phyloP scores from a whole-genome alignment of 1,140 invertebrate species.

The Meloidogyne exigua region DNA sequence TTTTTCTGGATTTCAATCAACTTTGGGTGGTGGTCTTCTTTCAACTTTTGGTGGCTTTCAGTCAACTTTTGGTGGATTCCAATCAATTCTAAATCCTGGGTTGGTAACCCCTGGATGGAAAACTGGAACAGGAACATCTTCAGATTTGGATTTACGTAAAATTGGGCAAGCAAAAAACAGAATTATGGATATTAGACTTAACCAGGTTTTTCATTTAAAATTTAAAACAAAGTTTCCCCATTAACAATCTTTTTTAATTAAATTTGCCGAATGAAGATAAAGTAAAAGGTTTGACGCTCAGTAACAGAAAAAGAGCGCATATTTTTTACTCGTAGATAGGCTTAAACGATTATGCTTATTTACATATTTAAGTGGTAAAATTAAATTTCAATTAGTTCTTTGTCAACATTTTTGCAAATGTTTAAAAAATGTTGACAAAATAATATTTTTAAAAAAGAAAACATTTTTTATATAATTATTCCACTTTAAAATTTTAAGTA shows the following conservation, averaged over 20 bases:
- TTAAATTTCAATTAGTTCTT: not conserved
- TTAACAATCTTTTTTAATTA: constrained; percentile 3
- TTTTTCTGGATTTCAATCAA: constrained; percentile 46
- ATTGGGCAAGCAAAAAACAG: constrained; percentile 98
- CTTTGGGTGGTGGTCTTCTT: constrained; percentile 25
- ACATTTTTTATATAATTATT: constrained; percentile 16
- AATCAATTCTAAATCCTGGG: constrained; percentile 63
- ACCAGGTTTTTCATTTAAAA: constrained; percentile 70
- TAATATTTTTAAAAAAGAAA: not conserved
- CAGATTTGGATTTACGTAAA: constrained; percentile 91
- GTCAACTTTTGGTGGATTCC: constrained; percentile 38
- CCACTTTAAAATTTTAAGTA: not conserved
- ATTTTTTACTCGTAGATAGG: not conserved
- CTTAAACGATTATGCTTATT: not conserved
- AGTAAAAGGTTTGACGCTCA: constrained; percentile 41
- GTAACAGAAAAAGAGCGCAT: not conserved
- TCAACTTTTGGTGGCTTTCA: constrained; percentile 43
- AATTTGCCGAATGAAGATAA: constrained; percentile 35
- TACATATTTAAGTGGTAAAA: not conserved
- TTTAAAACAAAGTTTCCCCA: not conserved
- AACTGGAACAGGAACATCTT: constrained; percentile 51
- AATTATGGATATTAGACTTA: constrained; percentile 98
- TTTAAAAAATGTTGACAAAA: not conserved
- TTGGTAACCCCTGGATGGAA: constrained; percentile 73
- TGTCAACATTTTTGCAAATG: not conserved